Conservation (phyloP, 2,888 invertebrate genomes). For the Idaea straminata region DNA sequence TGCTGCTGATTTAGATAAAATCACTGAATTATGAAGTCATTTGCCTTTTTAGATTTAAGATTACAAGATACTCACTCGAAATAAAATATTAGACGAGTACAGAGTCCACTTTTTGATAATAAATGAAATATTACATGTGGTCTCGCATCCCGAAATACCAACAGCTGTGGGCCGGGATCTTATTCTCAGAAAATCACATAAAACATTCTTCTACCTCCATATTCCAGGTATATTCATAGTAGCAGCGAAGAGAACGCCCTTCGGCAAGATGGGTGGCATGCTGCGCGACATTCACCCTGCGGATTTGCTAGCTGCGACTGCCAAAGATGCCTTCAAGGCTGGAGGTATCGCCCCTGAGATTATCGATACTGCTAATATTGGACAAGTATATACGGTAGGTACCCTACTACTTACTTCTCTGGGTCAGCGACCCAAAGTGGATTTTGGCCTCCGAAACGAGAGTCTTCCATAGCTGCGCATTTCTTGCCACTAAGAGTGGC, state of each 20-base stretch:
- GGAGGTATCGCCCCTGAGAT: slow-evolving; percentile 89
- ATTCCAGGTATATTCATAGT: slow-evolving; percentile 91
- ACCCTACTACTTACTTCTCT: not conserved
- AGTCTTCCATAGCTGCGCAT: too few relatives aligned
- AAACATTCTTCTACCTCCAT: not conserved
- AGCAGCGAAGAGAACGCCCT: slow-evolving; percentile 97
- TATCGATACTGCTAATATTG: slow-evolving; percentile 93
- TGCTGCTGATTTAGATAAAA: too few relatives aligned
- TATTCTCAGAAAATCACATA: not conserved
- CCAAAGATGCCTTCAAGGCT: slow-evolving; percentile 88
- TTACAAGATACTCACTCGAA: too few relatives aligned
- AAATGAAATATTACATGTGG: too few relatives aligned
- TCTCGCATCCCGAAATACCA: not conserved
- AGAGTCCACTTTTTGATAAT: too few relatives aligned
- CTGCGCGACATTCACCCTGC: slow-evolving; percentile 84
- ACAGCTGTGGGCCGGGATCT: not conserved
- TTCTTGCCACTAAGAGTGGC: too few relatives aligned
- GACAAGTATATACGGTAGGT: slow-evolving; percentile 87
- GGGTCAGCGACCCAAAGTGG: not conserved
- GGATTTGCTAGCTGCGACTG: slow-evolving; percentile 88
- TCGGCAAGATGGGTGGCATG: slow-evolving; percentile 94
- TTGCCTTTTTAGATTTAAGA: too few relatives aligned
- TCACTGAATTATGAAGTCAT: too few relatives aligned
- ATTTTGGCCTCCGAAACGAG: too few relatives aligned
- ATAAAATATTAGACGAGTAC: too few relatives aligned